Percentiles rank a stretch among this genome's conserved stretches.
Conservation (phyloP, 1,140 invertebrate genomes). For the Meloidogyne chitwoodi region DNA sequence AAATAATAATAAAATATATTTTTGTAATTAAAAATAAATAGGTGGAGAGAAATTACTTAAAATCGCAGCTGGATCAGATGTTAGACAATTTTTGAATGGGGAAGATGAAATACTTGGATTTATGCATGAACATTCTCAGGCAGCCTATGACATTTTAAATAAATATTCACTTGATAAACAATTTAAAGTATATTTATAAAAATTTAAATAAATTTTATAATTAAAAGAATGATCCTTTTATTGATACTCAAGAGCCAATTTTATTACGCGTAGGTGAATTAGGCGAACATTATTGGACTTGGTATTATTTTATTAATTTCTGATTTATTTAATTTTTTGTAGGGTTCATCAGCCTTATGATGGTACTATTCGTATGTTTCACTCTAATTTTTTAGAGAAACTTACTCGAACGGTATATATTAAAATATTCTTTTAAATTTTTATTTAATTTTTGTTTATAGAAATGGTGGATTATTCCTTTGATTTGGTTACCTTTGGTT, state of each 20-base stretch:
- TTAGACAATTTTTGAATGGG: conserved; percentile 56
- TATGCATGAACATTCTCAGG: conserved; percentile 60
- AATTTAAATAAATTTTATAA: neutral
- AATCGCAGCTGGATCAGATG: conserved; percentile 57
- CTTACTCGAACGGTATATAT: conserved; percentile 3
- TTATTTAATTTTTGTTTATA: neutral
- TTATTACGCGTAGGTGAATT: conserved; percentile 60
- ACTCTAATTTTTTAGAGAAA: conserved; percentile 61
- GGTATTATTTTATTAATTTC: conserved; percentile 39
- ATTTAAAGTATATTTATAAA: conserved; percentile 41
- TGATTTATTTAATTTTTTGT: neutral
- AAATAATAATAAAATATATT: too few species aligned
- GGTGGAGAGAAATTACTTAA: conserved; percentile 58
- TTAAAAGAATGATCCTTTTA: conserved; percentile 55
- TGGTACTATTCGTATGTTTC: conserved; percentile 59
- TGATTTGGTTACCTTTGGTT: conserved; percentile 62
- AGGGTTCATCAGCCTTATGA: conserved; percentile 62
- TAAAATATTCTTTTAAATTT: neutral
- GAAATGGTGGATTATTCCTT: conserved; percentile 62
- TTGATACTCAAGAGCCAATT: conserved; percentile 61
- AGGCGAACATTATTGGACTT: conserved; percentile 62
- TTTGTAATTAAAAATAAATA: neutral
- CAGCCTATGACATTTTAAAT: conserved; percentile 61
- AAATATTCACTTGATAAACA: conserved; percentile 59
- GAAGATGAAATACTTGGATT: conserved; percentile 46